Conservation (phyloP, 1,140 invertebrate species). For the Danaus melanippus region DNA sequence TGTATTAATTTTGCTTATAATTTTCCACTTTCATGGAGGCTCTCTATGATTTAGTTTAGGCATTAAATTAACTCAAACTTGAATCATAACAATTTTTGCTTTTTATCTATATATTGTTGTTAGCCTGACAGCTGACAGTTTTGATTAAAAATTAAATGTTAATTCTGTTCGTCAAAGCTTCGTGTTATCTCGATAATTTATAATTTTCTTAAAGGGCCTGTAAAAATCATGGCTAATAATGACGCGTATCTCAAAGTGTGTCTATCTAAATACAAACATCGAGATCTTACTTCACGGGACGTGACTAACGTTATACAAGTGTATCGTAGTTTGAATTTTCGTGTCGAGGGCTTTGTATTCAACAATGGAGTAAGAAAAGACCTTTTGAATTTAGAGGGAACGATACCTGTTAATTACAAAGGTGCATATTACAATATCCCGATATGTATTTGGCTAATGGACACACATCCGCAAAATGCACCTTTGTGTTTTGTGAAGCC, state of each 20-base stretch:
- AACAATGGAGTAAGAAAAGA: conserved; percentile 90
- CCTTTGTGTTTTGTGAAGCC: conserved; percentile 99
- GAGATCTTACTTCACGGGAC: conserved; percentile 83
- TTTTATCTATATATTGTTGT: too few relatives aligned
- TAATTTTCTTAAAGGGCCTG: too few relatives aligned
- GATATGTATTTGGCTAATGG: conserved; percentile 95
- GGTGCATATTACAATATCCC: conserved; percentile 96
- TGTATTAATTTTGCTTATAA: too few relatives aligned
- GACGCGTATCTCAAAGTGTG: conserved; percentile 72
- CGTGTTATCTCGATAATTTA: too few relatives aligned
- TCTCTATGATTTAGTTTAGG: too few relatives aligned
- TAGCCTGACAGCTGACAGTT: too few relatives aligned
- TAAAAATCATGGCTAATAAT: conserved; percentile 52
- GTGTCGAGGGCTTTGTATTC: conserved; percentile 80
- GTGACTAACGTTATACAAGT: conserved; percentile 78
- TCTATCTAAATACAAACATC: conserved; percentile 80
- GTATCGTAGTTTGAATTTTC: conserved; percentile 79
- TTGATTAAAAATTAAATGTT: too few relatives aligned
- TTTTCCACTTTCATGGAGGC: too few relatives aligned
- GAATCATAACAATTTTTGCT: too few relatives aligned
- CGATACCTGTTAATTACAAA: conserved; percentile 94
- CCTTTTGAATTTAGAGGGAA: conserved; percentile 89
- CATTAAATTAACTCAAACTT: too few relatives aligned
- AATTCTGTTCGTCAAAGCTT: too few relatives aligned
- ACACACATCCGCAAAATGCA: conserved; percentile 96